Percentiles rank a stretch among this genome's conserved stretches.
Conservation (phyloP, 2,113 vertebrate species). For the Heterocephalus glaber region DNA sequence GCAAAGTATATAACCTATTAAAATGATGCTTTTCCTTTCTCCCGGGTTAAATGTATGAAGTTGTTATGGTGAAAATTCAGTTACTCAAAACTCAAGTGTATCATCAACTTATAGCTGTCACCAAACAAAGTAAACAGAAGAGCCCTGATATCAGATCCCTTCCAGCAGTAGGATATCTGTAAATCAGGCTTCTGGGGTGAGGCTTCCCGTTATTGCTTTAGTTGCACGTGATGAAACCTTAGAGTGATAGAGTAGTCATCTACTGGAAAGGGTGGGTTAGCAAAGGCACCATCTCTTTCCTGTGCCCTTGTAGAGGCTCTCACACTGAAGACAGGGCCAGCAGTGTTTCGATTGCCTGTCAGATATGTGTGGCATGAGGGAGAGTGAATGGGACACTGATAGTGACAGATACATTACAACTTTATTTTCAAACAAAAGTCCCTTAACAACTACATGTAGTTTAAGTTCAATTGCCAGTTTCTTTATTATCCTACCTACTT, state of each 20-base stretch:
- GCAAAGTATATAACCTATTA: neutral
- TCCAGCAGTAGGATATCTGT: neutral
- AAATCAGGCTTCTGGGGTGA: neutral
- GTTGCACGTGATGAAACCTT: neutral
- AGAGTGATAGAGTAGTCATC: neutral
- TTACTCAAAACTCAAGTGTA: neutral
- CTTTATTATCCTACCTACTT: neutral
- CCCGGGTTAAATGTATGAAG: neutral
- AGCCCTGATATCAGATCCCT: neutral
- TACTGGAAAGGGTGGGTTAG: neutral
- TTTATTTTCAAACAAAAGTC: neutral
- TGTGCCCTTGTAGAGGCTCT: neutral
- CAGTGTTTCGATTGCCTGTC: neutral
- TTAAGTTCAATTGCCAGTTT: neutral
- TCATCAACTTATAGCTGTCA: neutral
- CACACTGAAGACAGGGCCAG: neutral
- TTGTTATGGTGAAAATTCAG: neutral
- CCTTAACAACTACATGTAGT: neutral
- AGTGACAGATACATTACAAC: neutral
- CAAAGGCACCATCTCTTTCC: neutral
- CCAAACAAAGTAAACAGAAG: neutral
- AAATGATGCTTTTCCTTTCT: neutral
- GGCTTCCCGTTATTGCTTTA: neutral
- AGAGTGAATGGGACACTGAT: neutral
- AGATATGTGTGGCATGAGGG: neutral